Evolutionary conservation across 2,888 invertebrate species (phyloP), one percentile per base, ranked within the genome.

Genomic region (Temnothorax ravouxi): DNA sequence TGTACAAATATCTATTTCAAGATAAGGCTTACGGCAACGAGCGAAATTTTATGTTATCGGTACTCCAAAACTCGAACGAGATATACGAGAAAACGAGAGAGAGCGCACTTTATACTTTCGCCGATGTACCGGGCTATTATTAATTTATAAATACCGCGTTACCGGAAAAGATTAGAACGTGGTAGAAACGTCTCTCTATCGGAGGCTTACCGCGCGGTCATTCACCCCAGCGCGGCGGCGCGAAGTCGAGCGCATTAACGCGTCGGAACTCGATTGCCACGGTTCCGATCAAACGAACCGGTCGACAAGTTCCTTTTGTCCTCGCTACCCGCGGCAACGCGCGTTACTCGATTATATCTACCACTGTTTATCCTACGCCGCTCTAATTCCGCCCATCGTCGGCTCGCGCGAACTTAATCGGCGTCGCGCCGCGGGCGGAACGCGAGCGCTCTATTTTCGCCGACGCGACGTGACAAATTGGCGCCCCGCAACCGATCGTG

Each of bases 391-490:
- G 47, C 79, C 56, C 56, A 47, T 47, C 79, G 29, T 59, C 67
- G 52, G 66, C 8, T 41, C 77, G 44, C 56, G 71, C 67, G 77
- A 67, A 54, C 44, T 11, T 69, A 71, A 59, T 79, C 79, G 79
- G 47, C 56, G 72, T 72, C 79, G 79, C 79, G 59, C 79, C 79
- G 79, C 79, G 59, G 47, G 79, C 74, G 79, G 56, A 71, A 59
- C 79, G 77, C 72, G 54, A 25, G n/a, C 67, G 56, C 34, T 80
- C 59, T 72, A 80, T 80, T 80, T 80, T 72, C 74, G 47, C 38
- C 72, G 79, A 80, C 79, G 47, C 72, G 79, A 79, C 79, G 47
- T 72, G 74, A 80, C 79, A 72, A 72, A 80, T 80, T 61, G 74
- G 72, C 44, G 44, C 15, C 41, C 52, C 44, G 72, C 56, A 47